Conservation (phyloP, 2,888 invertebrate genomes). For the Acholoe squamosa region DNA sequence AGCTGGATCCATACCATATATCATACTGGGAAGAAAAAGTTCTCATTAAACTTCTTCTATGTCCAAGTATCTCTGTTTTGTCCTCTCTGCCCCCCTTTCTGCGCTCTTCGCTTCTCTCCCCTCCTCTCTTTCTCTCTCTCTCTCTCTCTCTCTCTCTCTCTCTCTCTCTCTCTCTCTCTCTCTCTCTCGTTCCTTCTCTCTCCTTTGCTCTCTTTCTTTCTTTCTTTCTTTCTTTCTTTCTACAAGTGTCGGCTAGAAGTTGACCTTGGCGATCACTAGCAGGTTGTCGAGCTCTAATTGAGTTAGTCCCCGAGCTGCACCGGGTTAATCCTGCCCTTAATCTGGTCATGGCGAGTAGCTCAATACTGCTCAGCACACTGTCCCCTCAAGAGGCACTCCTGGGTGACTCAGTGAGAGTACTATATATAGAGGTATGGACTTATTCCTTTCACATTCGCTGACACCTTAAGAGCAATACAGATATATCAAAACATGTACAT, state of each 20-base stretch:
- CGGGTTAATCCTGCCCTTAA: background rate
- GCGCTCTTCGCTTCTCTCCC: background rate
- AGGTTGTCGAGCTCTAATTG: background rate
- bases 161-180: background rate
- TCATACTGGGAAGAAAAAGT: too few species aligned
- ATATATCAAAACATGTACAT: too few species aligned
- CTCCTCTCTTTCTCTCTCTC: background rate
- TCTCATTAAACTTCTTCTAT: too few species aligned
- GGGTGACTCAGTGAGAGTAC: background rate
- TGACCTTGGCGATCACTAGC: background rate
- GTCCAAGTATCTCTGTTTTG: too few species aligned
- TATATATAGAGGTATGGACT: too few species aligned
- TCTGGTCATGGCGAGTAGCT: background rate
- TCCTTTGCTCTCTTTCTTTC: background rate
- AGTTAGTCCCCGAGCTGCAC: conserved; percentile 13
- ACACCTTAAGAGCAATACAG: too few species aligned
- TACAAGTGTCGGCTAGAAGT: too few species aligned
- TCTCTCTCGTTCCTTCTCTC: background rate
- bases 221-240: background rate
- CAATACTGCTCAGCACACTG: background rate
- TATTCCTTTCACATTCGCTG: too few species aligned
- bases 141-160: background rate
- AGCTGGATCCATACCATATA: too few species aligned
- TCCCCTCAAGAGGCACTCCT: background rate
- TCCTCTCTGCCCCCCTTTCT: too few species aligned